Percentiles rank a stretch among this genome's conserved stretches.
phyloP scores from a whole-genome alignment of 2,113 vertebrate species.

The Pavo muticus region DNA sequence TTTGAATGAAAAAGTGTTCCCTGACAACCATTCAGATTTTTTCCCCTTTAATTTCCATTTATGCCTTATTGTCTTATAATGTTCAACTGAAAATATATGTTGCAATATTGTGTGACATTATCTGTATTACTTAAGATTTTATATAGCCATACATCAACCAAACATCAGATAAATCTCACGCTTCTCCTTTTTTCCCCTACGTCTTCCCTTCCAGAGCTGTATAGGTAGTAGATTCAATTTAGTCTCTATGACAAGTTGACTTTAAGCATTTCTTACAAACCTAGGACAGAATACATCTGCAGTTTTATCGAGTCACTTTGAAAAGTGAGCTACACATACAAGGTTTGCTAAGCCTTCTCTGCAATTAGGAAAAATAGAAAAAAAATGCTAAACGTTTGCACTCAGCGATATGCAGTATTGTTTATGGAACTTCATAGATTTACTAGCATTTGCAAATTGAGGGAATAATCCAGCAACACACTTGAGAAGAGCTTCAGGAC shows the following conservation, averaged over 20 bases:
- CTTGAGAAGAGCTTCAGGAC: not conserved
- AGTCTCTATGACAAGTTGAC: conserved; percentile 80
- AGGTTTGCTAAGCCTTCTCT: not conserved
- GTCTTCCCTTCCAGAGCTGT: conserved; percentile 67
- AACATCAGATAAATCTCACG: conserved; percentile 82
- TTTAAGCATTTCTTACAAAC: conserved; percentile 80
- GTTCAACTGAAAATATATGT: conserved; percentile 84
- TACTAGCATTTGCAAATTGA: conserved; percentile 13
- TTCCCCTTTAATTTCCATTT: conserved; percentile 85
- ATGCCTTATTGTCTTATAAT: conserved; percentile 86
- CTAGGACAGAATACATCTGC: conserved; percentile 69
- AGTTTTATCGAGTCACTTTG: conserved; percentile 75
- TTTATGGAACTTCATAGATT: conserved; percentile 18
- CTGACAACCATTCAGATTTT: conserved; percentile 81
- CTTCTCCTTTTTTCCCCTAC: conserved; percentile 58
- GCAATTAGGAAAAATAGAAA: not conserved
- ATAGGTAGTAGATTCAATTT: conserved; percentile 82
- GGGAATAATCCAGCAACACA: not conserved
- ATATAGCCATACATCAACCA: conserved; percentile 83
- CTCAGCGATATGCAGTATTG: not conserved
- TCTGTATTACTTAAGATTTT: conserved; percentile 87
- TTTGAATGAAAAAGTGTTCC: conserved; percentile 83
- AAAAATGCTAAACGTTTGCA: not conserved
- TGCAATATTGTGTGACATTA: conserved; percentile 86
- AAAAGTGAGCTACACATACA: conserved; percentile 30